These are phyloP conservation scores for Scrobipalpa costella DNA, from an alignment of 2,888 invertebrate genomes.

Conservation along the genomic window DNA sequence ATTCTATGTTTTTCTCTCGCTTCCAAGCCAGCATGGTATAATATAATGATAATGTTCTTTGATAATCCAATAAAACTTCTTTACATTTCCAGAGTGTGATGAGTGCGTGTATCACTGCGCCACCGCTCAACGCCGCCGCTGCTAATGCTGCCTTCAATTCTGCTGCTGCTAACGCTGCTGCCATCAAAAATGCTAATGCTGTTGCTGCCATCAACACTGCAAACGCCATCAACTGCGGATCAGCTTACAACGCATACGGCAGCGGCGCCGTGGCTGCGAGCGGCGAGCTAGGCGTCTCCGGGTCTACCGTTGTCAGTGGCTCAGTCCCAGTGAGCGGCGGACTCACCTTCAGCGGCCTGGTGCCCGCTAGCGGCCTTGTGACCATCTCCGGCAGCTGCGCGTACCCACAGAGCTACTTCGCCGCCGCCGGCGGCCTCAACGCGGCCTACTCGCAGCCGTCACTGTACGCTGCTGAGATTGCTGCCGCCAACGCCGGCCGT, in stretches of 20 bases:
- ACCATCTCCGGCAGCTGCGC: slow-evolving; percentile 43
- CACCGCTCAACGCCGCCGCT: neutral
- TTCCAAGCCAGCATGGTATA: no score
- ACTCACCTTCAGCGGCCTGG: slow-evolving; percentile 41
- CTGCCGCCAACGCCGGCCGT: no score
- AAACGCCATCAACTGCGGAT: neutral
- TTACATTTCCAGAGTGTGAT: slow-evolving; percentile 8
- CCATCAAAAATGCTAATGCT: neutral
- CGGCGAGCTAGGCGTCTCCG: slow-evolving; percentile 40
- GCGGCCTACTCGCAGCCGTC: no score
- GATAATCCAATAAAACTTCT: slow-evolving; percentile 1
- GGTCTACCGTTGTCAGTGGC: slow-evolving; percentile 44
- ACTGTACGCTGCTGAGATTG: no score
- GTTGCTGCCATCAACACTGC: slow-evolving; percentile 7
- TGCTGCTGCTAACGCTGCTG: neutral
- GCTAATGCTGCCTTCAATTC: neutral
- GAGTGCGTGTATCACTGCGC: slow-evolving; percentile 2
- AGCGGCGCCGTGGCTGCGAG: slow-evolving; percentile 35
- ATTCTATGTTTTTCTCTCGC: no score
- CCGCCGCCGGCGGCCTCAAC: no score
- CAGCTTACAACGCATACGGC: slow-evolving; percentile 41
- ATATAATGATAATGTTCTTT: neutral
- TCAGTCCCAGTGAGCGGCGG: slow-evolving; percentile 46
- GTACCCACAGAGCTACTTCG: slow-evolving; percentile 31
- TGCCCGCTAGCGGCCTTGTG: slow-evolving; percentile 43